A percentile compares a stretch with the other conserved stretches of the same genome.
Evolutionary conservation across 1,140 invertebrate genomes (phyloP).

Genomic region (Odontomachus brunneus): DNA sequence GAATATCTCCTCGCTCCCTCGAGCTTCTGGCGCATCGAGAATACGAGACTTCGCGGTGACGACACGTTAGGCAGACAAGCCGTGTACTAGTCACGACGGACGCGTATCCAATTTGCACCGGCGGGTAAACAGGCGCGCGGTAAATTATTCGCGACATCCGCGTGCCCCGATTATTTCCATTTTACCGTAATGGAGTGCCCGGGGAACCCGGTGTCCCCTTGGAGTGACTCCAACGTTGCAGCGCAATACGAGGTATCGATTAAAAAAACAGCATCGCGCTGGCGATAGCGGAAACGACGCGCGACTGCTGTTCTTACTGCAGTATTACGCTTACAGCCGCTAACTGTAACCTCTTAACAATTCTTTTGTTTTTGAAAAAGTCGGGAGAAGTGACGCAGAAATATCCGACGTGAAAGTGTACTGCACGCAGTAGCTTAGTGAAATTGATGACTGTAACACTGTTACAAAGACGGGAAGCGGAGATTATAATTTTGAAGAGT

Average conservation of each 20-base stretch:
- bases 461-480: too few species aligned
- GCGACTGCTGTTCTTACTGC: neutral
- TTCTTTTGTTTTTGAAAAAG: neutral
- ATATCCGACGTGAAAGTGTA: too few species aligned
- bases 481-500: too few species aligned
- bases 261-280: constrained; percentile 33
- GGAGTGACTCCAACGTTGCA: constrained; percentile 21
- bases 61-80: constrained; percentile 1
- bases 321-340: neutral
- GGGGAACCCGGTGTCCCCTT: constrained; percentile 26
- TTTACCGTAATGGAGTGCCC: constrained; percentile 36
- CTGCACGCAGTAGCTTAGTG: too few species aligned
- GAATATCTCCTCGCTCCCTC: neutral
- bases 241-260: constrained; percentile 17
- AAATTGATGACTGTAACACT: too few species aligned
- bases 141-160: constrained; percentile 42
- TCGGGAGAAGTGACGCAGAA: neutral
- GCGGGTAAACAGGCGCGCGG: constrained; percentile 29
- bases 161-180: constrained; percentile 34
- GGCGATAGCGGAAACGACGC: neutral
- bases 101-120: constrained; percentile 36
- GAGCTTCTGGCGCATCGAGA: too few species aligned
- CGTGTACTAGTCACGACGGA: constrained; percentile 12
- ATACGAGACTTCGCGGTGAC: neutral
- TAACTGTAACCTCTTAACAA: too few species aligned